Base-by-base conservation (phyloP, 2,113 vertebrate genomes). In the Ellobius talpinus region DNA sequence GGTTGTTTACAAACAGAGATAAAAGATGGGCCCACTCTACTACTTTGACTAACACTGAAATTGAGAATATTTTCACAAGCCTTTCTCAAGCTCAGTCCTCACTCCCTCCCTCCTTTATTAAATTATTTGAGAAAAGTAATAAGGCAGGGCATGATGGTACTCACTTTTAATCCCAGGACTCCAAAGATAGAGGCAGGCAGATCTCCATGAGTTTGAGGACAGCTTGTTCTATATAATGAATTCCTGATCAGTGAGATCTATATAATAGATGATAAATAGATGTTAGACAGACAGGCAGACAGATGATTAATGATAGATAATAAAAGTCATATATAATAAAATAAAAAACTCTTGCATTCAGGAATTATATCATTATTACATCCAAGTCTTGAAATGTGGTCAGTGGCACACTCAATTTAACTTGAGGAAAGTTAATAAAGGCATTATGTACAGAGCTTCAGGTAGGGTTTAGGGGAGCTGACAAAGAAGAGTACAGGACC, bases 321-420 rank as follows among this genome's bases (percentile, higher is more conserved):
- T 19, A 36, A 87, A 50, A 47, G 3, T 50, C 29, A 45, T 72
- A n/a, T 21, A 39, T n/a, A 87, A 70, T 8, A 17, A 13, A 55
- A 87, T 24, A 26, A 94, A 94, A 94, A 89, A 36, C 7, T 94
- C 65, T 68, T 45, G 2, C 85, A 47, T 84, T 87, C 74, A 68
- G 50, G 72, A 84, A 50, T 31, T n/a, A 19, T 19, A 47, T 77
- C 45, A n/a, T n/a, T n/a, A n/a, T n/a, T n/a, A n/a, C 52, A n/a
- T 70, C n/a, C 11, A 81, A 88, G 63, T 91, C 45, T 86, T 95
- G 52, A 68, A 42, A 9, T 47, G 29, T 93, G 79, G 82, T 47
- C 19, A 95, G 55, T 68, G 52, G 3, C 24, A 42, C 23, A 66
- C 42, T 87, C 52, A 66, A 14, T 76, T 39, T 87, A 45, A 92